Evolutionary conservation across 2,113 vertebrate species (phyloP).

Genomic region (Neogobius melanostomus): DNA sequence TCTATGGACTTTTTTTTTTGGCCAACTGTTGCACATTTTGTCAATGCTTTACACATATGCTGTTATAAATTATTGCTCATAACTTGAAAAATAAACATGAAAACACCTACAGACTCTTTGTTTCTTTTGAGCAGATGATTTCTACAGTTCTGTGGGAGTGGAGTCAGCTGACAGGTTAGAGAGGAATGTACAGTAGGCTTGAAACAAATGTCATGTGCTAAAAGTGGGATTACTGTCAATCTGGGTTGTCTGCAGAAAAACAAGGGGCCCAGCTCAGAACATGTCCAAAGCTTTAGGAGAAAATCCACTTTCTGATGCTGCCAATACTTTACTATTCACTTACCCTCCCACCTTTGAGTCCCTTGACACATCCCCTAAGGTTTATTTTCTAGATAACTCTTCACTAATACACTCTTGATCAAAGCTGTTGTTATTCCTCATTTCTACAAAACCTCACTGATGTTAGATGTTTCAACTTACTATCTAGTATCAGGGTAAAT

Average conservation of each 20-base stretch:
- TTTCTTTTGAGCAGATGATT: not conserved
- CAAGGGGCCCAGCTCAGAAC: conserved; percentile 44
- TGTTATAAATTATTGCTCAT: conserved; percentile 98
- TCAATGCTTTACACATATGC: conserved; percentile 95
- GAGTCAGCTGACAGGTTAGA: conserved; percentile 66
- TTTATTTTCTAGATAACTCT: too few species aligned
- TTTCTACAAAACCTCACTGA: too few species aligned
- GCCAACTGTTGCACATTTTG: conserved; percentile 90
- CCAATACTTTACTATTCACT: conserved; percentile 3
- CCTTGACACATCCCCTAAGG: too few species aligned
- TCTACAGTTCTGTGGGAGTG: not conserved
- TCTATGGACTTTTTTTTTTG: conserved; percentile 86
- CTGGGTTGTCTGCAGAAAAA: conserved; percentile 52
- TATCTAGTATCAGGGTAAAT: too few species aligned
- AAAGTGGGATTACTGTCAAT: conserved; percentile 59
- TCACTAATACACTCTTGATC: too few species aligned
- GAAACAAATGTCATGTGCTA: conserved; percentile 70
- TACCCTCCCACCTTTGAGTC: conserved; percentile 1
- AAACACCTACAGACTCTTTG: conserved; percentile 69
- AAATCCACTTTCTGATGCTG: conserved; percentile 18
- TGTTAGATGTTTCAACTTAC: too few species aligned
- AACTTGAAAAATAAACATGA: conserved; percentile 89
- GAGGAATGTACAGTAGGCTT: conserved; percentile 70
- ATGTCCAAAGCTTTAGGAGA: conserved; percentile 42
- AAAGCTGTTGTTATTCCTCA: too few species aligned